Evolutionary conservation across 1,140 invertebrate genomes (phyloP).

Genomic region (Chrysopa pallens): DNA sequence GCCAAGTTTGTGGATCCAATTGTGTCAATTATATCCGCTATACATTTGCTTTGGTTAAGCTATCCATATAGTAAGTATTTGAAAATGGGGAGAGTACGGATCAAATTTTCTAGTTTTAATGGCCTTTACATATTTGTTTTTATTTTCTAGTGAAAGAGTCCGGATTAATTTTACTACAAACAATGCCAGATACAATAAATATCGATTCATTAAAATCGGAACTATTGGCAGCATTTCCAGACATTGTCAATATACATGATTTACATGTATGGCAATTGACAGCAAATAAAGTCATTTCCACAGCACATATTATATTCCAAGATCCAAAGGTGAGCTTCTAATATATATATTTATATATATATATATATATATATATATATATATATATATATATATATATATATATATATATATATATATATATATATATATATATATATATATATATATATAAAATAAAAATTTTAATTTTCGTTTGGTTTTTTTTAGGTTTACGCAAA

Average conservation of each 20-base stretch:
- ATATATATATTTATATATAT: too few relatives aligned
- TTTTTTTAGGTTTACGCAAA: conserved; percentile 36
- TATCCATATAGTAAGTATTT: conserved; percentile 51
- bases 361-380: neutral
- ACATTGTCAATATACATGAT: conserved; percentile 62
- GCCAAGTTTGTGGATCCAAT: conserved; percentile 57
- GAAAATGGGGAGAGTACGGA: too few relatives aligned
- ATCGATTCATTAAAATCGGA: conserved; percentile 43
- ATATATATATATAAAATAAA: neutral
- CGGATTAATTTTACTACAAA: conserved; percentile 58
- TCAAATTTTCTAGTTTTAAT: too few relatives aligned
- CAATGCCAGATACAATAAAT: conserved; percentile 62
- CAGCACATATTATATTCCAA: conserved; percentile 54
- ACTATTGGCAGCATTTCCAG: conserved; percentile 50
- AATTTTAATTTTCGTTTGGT: conserved; percentile 6
- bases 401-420: conserved; percentile 1
- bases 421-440: neutral
- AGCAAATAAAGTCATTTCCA: conserved; percentile 46
- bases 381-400: conserved; percentile 1
- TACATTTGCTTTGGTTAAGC: conserved; percentile 40
- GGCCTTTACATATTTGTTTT: too few relatives aligned
- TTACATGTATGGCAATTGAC: conserved; percentile 67
- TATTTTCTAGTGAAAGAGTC: conserved; percentile 51
- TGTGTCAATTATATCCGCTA: conserved; percentile 44
- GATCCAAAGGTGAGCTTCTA: conserved; percentile 30